These are phyloP conservation scores for Cossypha polioptera DNA, from an alignment of 2,797 vertebrate species.

Conservation along the genomic window DNA sequence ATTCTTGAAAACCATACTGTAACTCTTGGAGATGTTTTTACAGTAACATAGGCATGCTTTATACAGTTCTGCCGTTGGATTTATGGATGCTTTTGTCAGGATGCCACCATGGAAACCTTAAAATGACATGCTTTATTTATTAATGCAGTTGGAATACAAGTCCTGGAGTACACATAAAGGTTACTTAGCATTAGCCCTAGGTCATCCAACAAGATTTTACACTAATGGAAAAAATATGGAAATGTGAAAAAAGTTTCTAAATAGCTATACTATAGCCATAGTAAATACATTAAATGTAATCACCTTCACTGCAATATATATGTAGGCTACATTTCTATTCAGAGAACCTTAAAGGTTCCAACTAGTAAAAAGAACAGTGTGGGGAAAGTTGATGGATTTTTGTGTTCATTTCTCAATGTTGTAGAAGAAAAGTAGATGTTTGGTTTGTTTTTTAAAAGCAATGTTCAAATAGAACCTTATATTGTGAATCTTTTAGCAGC, in stretches of 20 bases:
- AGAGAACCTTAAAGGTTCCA: not conserved
- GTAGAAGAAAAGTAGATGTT: not conserved
- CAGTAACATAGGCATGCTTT: constrained; percentile 46
- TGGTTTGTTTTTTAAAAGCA: not conserved
- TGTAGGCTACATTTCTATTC: not conserved
- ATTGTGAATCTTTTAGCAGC: not conserved
- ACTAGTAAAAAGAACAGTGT: not conserved
- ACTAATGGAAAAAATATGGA: not conserved
- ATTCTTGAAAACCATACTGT: constrained; percentile 64
- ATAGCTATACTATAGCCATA: not conserved
- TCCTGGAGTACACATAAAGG: not conserved
- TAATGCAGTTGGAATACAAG: constrained; percentile 25
- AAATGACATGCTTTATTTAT: constrained; percentile 41
- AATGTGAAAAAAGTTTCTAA: not conserved
- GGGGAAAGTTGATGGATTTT: not conserved
- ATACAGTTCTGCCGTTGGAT: constrained; percentile 36
- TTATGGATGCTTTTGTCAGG: constrained; percentile 55
- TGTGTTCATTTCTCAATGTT: not conserved
- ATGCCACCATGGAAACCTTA: constrained; percentile 53
- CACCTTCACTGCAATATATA: not conserved
- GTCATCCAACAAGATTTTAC: not conserved
- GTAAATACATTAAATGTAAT: not conserved
- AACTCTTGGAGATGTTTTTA: constrained; percentile 51
- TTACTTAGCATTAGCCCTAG: not conserved
- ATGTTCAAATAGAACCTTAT: not conserved